Percentiles rank a stretch among this genome's conserved stretches.
These are phyloP conservation scores for Hoplostethus atlanticus DNA, from an alignment of 2,797 vertebrate genomes.

Conservation along the genomic window DNA sequence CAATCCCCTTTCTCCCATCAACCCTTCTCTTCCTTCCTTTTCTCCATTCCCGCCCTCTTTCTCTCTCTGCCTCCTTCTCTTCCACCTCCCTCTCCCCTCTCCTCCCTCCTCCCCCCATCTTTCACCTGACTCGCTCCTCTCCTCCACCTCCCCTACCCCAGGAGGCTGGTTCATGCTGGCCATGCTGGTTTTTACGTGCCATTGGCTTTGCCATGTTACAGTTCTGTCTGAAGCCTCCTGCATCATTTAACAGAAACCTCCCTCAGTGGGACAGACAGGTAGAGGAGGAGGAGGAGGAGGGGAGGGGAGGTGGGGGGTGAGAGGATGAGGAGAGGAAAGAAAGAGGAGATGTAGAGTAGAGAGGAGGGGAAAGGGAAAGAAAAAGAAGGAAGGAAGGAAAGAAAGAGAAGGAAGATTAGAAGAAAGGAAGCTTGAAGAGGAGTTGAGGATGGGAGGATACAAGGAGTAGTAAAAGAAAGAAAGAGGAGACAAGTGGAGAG, in stretches of 20 bases:
- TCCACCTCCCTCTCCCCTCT: not conserved
- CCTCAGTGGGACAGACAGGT: constrained; percentile 73
- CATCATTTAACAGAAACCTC: constrained; percentile 82
- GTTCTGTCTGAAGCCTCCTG: constrained; percentile 77
- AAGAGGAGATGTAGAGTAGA: not conserved
- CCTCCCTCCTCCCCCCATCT: not conserved
- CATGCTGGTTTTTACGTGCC: constrained; percentile 77
- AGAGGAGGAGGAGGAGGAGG: constrained; percentile 43
- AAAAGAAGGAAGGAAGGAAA: constrained; percentile 1
- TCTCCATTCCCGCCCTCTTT: not conserved
- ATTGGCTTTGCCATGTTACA: constrained; percentile 79
- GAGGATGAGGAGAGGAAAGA: constrained; percentile 12
- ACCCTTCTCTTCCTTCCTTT: not conserved
- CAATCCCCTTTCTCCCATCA: not conserved
- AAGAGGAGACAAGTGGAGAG: not conserved
- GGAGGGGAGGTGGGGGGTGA: constrained; percentile 40
- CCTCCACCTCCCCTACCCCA: constrained; percentile 49
- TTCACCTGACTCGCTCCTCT: constrained; percentile 39
- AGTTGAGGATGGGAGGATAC: too few relatives aligned
- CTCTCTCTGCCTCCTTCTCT: not conserved
- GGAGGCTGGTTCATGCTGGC: constrained; percentile 71
- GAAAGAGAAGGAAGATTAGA: not conserved
- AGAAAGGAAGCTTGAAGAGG: too few relatives aligned
- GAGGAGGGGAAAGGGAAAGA: not conserved
- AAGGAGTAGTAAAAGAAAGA: not conserved